Evolutionary conservation across 2,113 vertebrate genomes (phyloP).

Genomic region (Chaetodon trifascialis): DNA sequence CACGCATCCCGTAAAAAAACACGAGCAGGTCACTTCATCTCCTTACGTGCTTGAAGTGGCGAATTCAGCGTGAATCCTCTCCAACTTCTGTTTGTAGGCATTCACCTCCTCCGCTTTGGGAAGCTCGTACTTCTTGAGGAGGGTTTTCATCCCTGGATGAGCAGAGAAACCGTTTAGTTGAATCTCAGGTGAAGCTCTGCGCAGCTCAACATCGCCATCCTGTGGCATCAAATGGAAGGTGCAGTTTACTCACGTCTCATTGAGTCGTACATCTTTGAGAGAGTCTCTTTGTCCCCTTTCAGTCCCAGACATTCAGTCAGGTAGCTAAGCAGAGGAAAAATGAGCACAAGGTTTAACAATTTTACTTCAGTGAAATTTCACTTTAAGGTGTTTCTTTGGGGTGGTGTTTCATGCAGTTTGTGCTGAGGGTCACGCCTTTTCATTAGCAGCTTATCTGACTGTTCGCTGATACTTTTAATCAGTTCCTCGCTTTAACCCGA

Average conservation of each 20-base stretch:
- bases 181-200: neutral
- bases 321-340: constrained; percentile 84
- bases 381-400: neutral
- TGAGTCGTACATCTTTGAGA: constrained; percentile 88
- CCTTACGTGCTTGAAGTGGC: constrained; percentile 86
- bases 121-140: constrained; percentile 92
- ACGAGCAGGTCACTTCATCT: neutral
- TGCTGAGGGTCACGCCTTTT: no score
- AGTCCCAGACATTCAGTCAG: constrained; percentile 90
- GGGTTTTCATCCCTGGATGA: constrained; percentile 88
- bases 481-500: neutral
- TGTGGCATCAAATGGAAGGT: constrained; percentile 48
- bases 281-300: constrained; percentile 86
- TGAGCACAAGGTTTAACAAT: neutral
- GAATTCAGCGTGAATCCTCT: constrained; percentile 92
- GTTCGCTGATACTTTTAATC: no score
- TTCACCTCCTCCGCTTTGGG: constrained; percentile 89
- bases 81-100: constrained; percentile 90
- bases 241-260: constrained; percentile 91
- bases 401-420: no score
- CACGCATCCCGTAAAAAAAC: neutral
- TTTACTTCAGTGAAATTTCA: neutral
- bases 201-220: constrained; percentile 46
- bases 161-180: neutral
- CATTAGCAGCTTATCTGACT: no score